Conservation (phyloP, 2,888 invertebrate genomes). For the Pasiphila rectangulata region DNA sequence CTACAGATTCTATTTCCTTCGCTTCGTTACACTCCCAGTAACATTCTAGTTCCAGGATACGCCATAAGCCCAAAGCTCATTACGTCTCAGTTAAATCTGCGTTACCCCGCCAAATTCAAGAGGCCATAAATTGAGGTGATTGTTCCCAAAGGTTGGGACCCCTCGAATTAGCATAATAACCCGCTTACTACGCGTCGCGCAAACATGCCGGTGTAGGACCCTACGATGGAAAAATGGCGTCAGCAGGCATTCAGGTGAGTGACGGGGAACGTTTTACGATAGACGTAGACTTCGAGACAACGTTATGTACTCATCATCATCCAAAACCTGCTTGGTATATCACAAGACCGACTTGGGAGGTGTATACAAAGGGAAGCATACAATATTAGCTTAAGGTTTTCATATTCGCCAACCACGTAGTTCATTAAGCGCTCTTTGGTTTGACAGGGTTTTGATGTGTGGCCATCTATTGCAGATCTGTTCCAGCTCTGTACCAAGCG, state of each 20-base stretch:
- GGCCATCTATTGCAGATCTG: too few species aligned
- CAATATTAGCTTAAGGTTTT: too few species aligned
- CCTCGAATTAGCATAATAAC: constrained; percentile 60
- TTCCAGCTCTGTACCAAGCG: too few species aligned
- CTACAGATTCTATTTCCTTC: constrained; percentile 3
- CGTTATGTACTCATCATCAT: not conserved
- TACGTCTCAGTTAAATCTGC: constrained; percentile 51
- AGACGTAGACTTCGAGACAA: not conserved
- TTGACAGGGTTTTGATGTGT: too few species aligned
- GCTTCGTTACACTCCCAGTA: too few species aligned
- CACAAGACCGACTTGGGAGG: too few species aligned
- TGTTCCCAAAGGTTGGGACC: constrained; percentile 49
- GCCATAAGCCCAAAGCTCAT: constrained; percentile 34
- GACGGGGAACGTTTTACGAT: constrained; percentile 18
- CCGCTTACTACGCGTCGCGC: constrained; percentile 59
- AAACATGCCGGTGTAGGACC: constrained; percentile 37
- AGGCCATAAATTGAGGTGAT: constrained; percentile 62
- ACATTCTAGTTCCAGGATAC: constrained; percentile 13
- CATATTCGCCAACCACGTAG: too few species aligned
- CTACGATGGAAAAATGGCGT: constrained; percentile 13
- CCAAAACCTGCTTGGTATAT: too few species aligned
- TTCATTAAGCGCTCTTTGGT: too few species aligned
- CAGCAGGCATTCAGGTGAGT: constrained; percentile 22
- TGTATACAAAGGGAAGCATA: too few species aligned
- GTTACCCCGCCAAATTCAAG: constrained; percentile 52